Percentiles rank a stretch among this genome's conserved stretches.
Conservation (phyloP, 1,140 invertebrate genomes). For the Drosophila setifemur region DNA sequence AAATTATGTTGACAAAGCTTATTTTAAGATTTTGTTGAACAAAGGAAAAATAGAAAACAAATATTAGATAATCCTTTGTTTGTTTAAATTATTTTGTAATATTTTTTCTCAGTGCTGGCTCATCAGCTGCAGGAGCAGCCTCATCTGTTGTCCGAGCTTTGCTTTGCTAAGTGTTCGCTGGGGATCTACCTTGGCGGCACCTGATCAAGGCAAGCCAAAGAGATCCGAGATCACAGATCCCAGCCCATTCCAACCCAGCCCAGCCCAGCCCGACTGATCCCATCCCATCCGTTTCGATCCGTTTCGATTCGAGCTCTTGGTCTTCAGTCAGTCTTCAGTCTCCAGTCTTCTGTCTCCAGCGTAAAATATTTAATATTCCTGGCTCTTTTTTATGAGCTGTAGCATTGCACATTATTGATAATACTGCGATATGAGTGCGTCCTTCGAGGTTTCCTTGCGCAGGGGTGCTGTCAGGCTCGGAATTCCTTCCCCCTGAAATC, state of each 20-base stretch:
- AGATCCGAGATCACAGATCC: conserved; percentile 48
- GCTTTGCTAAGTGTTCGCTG: conserved; percentile 71
- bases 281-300: conserved; percentile 9
- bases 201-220: conserved; percentile 64
- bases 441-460: conserved; percentile 22
- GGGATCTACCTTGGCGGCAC: conserved; percentile 64
- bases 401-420: conserved; percentile 79
- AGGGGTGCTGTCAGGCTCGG: conserved; percentile 70
- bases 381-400: conserved; percentile 70
- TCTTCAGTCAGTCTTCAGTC: conserved; percentile 33
- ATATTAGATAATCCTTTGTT: too few species aligned
- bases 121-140: conserved; percentile 10
- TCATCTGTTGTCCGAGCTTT: conserved; percentile 41
- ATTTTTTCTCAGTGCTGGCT: not conserved
- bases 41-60: too few species aligned
- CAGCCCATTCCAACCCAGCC: conserved; percentile 5
- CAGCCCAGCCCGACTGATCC: conserved; percentile 23
- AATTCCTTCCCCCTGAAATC: conserved; percentile 11
- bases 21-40: too few species aligned
- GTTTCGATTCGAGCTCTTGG: too few species aligned
- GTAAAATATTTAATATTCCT: conserved; percentile 69
- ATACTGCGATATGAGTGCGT: conserved; percentile 53
- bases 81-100: not conserved
- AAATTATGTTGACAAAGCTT: conserved; percentile 8
- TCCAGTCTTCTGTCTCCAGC: too few species aligned